phyloP scores from a whole-genome alignment of 2,113 vertebrate genomes.

The Camelus bactrianus region DNA sequence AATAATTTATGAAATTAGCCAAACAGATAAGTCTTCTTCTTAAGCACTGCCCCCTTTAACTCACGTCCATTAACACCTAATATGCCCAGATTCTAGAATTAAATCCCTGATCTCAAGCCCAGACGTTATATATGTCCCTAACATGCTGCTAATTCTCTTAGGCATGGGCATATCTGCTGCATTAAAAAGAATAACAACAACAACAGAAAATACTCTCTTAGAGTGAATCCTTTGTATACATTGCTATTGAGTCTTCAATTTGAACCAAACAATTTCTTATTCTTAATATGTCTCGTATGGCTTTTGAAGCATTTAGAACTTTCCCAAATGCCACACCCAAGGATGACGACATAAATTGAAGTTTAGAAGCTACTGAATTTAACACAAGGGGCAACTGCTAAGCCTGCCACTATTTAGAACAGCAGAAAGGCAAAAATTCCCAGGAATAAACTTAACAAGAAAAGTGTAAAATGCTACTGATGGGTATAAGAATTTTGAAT shows the following conservation, averaged over 20 bases:
- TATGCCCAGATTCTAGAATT: background rate
- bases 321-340: background rate
- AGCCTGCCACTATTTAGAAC: background rate
- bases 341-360: background rate
- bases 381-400: background rate
- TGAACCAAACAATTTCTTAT: background rate
- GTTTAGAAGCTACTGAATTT: background rate
- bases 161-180: background rate
- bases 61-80: background rate
- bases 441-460: background rate
- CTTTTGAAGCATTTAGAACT: background rate
- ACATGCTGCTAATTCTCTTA: background rate
- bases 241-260: background rate
- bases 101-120: background rate
- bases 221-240: background rate
- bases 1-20: background rate
- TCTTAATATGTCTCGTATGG: background rate
- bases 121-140: background rate
- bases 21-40: background rate
- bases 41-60: background rate
- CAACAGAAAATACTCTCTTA: background rate
- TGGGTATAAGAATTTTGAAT: background rate
- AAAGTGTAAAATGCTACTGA: background rate
- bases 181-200: background rate
- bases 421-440: background rate